Conservation (phyloP, 2,888 invertebrate species). For the Trypoxylon attenuatum region DNA sequence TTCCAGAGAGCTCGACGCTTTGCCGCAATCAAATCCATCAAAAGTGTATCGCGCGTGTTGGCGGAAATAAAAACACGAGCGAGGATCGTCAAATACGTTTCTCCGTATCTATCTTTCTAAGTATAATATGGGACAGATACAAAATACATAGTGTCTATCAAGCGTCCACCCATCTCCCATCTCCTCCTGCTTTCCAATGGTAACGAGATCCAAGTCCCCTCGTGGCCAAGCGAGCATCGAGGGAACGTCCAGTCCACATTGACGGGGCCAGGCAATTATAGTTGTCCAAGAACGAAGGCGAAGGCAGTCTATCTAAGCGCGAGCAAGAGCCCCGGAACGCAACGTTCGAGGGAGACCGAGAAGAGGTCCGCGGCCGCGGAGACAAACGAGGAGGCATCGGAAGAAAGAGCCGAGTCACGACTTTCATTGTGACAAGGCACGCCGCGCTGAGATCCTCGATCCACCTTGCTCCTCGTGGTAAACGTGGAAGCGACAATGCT, state of each 20-base stretch:
- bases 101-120: too few relatives aligned
- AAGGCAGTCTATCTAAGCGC: background rate
- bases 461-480: slow-evolving; percentile 42
- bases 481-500: slow-evolving; percentile 29
- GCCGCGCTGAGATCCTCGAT: slow-evolving; percentile 20
- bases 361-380: slow-evolving; percentile 5
- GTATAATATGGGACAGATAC: too few relatives aligned
- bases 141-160: too few relatives aligned
- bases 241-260: slow-evolving; percentile 15
- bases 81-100: too few relatives aligned
- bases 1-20: too few relatives aligned
- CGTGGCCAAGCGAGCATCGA: slow-evolving; percentile 2
- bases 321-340: background rate
- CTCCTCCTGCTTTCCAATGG: too few relatives aligned
- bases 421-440: slow-evolving; percentile 45
- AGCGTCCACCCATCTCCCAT: too few relatives aligned
- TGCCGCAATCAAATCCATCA: too few relatives aligned
- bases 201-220: background rate
- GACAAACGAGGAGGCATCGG: slow-evolving; percentile 48
- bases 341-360: too few relatives aligned
- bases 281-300: slow-evolving; percentile 22
- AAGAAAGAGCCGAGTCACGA: slow-evolving; percentile 53
- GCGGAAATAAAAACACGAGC: too few relatives aligned
- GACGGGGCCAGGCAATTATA: slow-evolving; percentile 45
- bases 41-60: too few relatives aligned